Conservation (phyloP, 30 jellyfish, hydroid and myxozoan genomes). For the Aurelia sp. region DNA sequence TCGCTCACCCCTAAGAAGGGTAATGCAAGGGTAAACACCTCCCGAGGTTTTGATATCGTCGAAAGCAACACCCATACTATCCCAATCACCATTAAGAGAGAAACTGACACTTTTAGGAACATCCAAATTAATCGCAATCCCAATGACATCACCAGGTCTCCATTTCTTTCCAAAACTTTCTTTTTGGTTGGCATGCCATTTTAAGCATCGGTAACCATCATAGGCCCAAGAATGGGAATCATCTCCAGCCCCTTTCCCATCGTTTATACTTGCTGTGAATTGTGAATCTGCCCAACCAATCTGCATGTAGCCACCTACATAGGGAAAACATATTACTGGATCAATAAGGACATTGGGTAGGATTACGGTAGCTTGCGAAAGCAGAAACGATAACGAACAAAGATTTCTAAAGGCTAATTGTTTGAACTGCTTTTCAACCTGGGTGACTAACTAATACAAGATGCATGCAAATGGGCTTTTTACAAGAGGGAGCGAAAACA, state of each 20-base stretch:
- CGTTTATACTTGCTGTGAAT: conserved; percentile 40
- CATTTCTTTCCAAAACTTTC: conserved; percentile 65
- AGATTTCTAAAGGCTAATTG: too few species aligned
- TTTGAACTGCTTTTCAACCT: too few species aligned
- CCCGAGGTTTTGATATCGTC: conserved; percentile 24
- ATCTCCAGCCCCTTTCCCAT: conserved; percentile 76
- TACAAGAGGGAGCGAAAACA: too few species aligned
- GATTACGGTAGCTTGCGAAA: too few species aligned
- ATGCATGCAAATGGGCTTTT: too few species aligned
- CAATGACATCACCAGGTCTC: conserved; percentile 74
- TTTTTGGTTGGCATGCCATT: conserved; percentile 64
- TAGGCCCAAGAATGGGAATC: conserved; percentile 77
- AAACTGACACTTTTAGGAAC: conserved; percentile 31
- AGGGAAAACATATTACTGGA: too few species aligned
- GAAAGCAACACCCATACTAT: conserved; percentile 57
- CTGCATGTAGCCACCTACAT: conserved; percentile 78
- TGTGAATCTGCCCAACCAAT: conserved; percentile 76
- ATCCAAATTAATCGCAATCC: conserved; percentile 62
- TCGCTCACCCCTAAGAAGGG: conserved; percentile 69
- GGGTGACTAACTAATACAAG: too few species aligned
- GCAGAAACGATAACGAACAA: too few species aligned
- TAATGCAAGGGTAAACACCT: conserved; percentile 51
- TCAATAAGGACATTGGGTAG: too few species aligned
- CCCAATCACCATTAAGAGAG: conserved; percentile 73
- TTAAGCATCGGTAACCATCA: conserved; percentile 73